A percentile compares a stretch with the other conserved stretches of the same genome.
Conservation (phyloP, 1,140 invertebrate species). For the Pseudomyrmex gracilis region DNA sequence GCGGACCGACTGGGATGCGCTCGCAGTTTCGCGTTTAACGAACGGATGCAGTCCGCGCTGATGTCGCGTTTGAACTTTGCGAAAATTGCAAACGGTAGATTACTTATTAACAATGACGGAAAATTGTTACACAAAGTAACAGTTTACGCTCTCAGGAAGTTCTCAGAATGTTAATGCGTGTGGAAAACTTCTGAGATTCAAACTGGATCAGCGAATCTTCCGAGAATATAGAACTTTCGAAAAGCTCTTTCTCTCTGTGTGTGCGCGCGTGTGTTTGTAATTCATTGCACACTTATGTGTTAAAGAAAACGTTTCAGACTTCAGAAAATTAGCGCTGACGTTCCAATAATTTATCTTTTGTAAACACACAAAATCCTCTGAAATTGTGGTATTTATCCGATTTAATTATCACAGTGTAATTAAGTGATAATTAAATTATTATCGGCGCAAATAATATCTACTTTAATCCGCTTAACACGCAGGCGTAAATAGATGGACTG, state of each 20-base stretch:
- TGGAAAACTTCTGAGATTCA: too few relatives aligned
- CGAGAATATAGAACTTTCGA: too few relatives aligned
- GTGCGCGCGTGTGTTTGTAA: too few relatives aligned
- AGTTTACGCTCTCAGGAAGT: not conserved
- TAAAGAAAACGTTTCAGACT: too few relatives aligned
- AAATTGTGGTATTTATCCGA: not conserved
- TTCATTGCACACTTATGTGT: too few relatives aligned
- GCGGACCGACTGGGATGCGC: constrained; percentile 43
- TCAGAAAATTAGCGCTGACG: too few relatives aligned
- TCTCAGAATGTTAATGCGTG: too few relatives aligned
- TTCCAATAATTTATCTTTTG: too few relatives aligned
- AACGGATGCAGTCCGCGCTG: constrained; percentile 29
- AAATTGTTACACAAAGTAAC: not conserved
- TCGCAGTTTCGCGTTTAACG: constrained; percentile 32
- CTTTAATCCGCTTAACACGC: not conserved
- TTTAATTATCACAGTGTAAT: not conserved
- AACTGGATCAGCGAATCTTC: too few relatives aligned
- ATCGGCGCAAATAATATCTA: not conserved
- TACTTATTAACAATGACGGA: not conserved
- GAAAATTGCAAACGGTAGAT: constrained; percentile 5
- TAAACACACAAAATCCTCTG: not conserved
- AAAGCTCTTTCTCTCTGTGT: too few relatives aligned
- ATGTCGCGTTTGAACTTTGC: constrained; percentile 48
- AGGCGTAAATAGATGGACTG: not conserved
- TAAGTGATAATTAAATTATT: not conserved